These are phyloP conservation scores for Amaurobius ferox DNA, from an alignment of 2,888 invertebrate species.

Conservation along the genomic window DNA sequence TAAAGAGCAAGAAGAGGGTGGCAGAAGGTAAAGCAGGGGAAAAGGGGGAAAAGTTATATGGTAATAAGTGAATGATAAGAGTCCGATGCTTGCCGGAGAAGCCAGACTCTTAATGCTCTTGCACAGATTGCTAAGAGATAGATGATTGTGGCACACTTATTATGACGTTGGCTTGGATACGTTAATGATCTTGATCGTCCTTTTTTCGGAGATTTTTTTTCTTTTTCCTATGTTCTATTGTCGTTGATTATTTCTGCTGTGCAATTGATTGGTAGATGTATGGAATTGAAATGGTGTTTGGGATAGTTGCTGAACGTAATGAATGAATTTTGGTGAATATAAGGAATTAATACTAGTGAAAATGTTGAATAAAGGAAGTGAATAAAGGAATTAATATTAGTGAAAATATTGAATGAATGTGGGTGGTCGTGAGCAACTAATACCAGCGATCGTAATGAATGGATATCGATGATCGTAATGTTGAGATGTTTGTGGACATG, in stretches of 20 bases:
- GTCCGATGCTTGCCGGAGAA: conserved; percentile 33
- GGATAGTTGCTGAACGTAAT: too few species aligned
- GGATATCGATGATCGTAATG: too few species aligned
- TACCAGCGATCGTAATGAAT: too few species aligned
- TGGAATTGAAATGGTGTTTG: too few species aligned
- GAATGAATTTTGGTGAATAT: too few species aligned
- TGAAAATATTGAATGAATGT: too few species aligned
- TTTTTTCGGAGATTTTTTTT: conserved; percentile 6
- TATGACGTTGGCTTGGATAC: conserved; percentile 19
- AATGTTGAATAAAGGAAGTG: too few species aligned
- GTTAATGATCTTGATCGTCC: conserved; percentile 52
- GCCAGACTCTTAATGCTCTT: conserved; percentile 42
- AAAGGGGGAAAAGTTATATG: conserved; percentile 36
- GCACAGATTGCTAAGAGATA: conserved; percentile 51
- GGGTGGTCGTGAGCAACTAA: too few species aligned
- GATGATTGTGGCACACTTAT: conserved; percentile 54
- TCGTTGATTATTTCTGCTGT: conserved; percentile 29
- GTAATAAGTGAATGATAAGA: conserved; percentile 71
- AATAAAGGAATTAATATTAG: too few species aligned
- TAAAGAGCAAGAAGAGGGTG: conserved; percentile 61
- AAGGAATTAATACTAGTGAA: too few species aligned
- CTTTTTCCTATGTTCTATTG: conserved; percentile 17
- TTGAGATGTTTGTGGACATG: too few species aligned
- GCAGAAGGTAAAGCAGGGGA: conserved; percentile 36
- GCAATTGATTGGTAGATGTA: too few species aligned